These are phyloP conservation scores for Drosophila aff. DNA, from an alignment of 1,140 invertebrate species.

Conservation along the genomic window DNA sequence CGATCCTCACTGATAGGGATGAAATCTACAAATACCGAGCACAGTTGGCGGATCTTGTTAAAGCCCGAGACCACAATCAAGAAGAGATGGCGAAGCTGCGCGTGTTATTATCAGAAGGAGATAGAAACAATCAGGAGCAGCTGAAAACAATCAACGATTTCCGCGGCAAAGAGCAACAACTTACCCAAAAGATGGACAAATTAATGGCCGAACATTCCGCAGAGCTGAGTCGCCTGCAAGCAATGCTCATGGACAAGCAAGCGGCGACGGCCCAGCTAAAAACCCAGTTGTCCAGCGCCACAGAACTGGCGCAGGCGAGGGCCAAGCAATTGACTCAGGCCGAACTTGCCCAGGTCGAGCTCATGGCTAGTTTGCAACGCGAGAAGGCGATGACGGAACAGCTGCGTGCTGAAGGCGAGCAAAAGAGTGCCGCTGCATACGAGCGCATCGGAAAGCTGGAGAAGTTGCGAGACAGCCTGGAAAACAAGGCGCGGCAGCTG, in stretches of 20 bases:
- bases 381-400: conserved; percentile 34
- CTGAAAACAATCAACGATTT: neutral
- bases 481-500: conserved; percentile 11
- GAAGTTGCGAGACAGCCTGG: conserved; percentile 5
- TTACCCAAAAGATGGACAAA: neutral
- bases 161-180: neutral
- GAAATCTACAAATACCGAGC: neutral
- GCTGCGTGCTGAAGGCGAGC: neutral
- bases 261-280: neutral
- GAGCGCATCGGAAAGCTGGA: conserved; percentile 28
- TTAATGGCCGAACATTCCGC: neutral
- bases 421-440: neutral
- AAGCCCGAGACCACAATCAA: neutral
- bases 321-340: neutral
- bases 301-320: conserved; percentile 8
- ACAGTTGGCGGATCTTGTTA: neutral
- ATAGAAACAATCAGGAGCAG: neutral
- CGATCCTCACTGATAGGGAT: neutral
- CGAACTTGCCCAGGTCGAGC: conserved; percentile 6
- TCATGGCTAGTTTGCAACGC: conserved; percentile 15
- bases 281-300: conserved; percentile 7
- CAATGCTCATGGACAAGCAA: conserved; percentile 41
- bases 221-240: conserved; percentile 45
- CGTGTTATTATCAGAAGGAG: neutral
- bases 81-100: neutral